Evolutionary conservation across 2,113 vertebrate genomes (phyloP).

Genomic region (Corythornis vintsioides): DNA sequence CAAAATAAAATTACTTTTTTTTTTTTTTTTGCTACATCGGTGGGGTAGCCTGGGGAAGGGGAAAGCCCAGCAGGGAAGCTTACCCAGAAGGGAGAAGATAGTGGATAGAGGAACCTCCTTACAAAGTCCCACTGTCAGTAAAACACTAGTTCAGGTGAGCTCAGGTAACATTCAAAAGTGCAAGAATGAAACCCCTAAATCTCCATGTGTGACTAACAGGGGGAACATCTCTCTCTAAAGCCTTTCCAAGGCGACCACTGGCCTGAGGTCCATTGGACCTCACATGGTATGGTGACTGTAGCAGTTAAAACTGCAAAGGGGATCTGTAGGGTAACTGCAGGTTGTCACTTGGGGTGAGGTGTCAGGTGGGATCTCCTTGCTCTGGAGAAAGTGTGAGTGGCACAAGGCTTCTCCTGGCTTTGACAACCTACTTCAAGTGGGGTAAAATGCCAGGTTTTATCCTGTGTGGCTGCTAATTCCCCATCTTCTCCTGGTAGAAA

Average conservation of each 20-base stretch:
- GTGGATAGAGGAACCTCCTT: not conserved
- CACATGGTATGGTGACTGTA: fast-evolving
- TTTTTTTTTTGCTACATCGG: not conserved
- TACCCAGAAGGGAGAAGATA: not conserved
- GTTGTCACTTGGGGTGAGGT: not conserved
- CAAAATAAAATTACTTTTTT: not conserved
- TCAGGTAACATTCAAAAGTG: not conserved
- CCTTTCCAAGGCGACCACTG: not conserved
- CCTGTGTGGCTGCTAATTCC: not conserved
- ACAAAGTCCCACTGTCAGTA: not conserved
- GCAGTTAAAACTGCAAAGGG: not conserved
- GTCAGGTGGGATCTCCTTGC: not conserved
- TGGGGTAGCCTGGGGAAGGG: not conserved
- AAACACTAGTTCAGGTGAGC: not conserved
- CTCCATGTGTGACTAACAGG: not conserved
- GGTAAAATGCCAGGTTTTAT: not conserved
- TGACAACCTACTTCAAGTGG: not conserved
- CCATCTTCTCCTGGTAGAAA: not conserved
- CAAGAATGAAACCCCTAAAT: not conserved
- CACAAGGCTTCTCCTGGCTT: not conserved
- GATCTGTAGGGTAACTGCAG: not conserved
- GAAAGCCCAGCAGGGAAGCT: not conserved
- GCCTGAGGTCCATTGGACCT: not conserved
- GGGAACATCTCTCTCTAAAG: not conserved
- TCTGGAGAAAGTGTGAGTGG: not conserved